phyloP scores from a whole-genome alignment of 2,113 vertebrate species.

The Protobothrops flavoviridis region DNA sequence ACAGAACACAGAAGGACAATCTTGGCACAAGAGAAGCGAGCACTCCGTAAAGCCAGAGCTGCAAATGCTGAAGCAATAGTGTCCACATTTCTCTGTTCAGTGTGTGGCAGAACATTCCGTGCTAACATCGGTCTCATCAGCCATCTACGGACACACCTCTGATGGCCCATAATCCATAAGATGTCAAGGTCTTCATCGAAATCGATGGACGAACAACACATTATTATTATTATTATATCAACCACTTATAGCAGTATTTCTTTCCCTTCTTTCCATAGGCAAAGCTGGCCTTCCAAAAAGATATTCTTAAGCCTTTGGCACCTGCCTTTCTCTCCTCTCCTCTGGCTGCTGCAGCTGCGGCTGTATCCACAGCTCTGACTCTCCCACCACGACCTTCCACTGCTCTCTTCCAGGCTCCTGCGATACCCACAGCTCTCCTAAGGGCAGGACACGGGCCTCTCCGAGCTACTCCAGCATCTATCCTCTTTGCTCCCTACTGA shows the following conservation, averaged over 20 bases:
- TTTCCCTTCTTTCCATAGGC: slow-evolving; percentile 65
- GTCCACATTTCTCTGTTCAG: no score
- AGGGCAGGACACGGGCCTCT: slow-evolving; percentile 88
- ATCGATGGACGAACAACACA: no score
- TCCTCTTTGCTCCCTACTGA: slow-evolving; percentile 91
- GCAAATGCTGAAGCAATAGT: no score
- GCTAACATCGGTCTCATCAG: no score
- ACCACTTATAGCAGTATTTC: slow-evolving; percentile 4
- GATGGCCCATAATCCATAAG: no score
- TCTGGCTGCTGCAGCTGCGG: slow-evolving; percentile 71
- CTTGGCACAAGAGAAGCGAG: no score
- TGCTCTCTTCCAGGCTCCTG: slow-evolving; percentile 82
- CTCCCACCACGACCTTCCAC: slow-evolving; percentile 81
- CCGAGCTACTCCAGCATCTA: slow-evolving; percentile 82
- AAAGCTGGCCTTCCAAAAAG: slow-evolving; percentile 87
- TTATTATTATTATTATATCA: accelerated
- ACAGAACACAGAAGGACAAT: no score
- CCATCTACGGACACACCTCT: no score
- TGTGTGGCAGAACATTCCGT: no score
- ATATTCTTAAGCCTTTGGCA: slow-evolving; percentile 86
- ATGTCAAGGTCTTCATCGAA: no score
- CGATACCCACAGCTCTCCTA: slow-evolving; percentile 82
- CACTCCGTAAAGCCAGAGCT: no score
- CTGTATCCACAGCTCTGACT: slow-evolving; percentile 77
- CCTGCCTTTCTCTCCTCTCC: slow-evolving; percentile 85